A percentile compares a stretch with the other conserved stretches of the same genome.
These are phyloP conservation scores for Zaprionus gabonicus DNA, from an alignment of 1,140 invertebrate genomes.

Conservation along the genomic window DNA sequence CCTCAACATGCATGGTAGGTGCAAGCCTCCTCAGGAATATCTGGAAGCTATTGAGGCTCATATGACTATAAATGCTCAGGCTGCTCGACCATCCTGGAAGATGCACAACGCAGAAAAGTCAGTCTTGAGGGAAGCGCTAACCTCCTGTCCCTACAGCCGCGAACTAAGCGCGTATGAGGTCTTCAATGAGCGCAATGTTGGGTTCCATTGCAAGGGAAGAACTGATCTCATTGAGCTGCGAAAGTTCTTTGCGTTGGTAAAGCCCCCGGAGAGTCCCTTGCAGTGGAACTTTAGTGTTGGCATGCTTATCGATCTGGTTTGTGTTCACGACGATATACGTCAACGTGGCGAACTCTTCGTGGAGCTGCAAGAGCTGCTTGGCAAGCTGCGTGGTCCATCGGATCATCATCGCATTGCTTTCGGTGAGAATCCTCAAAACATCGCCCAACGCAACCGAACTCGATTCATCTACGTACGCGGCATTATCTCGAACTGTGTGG, in stretches of 20 bases:
- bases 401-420: neutral
- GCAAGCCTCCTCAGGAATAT: constrained; percentile 57
- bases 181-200: constrained; percentile 59
- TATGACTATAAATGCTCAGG: neutral
- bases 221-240: constrained; percentile 48
- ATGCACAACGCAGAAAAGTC: neutral
- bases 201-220: constrained; percentile 47
- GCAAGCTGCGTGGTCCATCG: constrained; percentile 8
- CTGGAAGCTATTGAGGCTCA: constrained; percentile 27
- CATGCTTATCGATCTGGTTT: constrained; percentile 51
- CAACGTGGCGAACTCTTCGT: constrained; percentile 40
- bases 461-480: constrained; percentile 62
- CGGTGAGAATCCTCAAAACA: neutral
- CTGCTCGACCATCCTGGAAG: neutral
- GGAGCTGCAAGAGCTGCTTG: constrained; percentile 43
- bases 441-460: constrained; percentile 28
- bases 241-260: constrained; percentile 33
- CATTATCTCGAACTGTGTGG: constrained; percentile 46
- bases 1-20: constrained; percentile 61
- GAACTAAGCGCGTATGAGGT: constrained; percentile 55
- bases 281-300: constrained; percentile 61
- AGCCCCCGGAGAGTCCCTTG: neutral
- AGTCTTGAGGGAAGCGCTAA: accelerated
- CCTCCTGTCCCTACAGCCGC: constrained; percentile 44
- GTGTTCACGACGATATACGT: neutral